Base-by-base conservation (phyloP, 1,140 invertebrate genomes). In the Danaus melanippus region DNA sequence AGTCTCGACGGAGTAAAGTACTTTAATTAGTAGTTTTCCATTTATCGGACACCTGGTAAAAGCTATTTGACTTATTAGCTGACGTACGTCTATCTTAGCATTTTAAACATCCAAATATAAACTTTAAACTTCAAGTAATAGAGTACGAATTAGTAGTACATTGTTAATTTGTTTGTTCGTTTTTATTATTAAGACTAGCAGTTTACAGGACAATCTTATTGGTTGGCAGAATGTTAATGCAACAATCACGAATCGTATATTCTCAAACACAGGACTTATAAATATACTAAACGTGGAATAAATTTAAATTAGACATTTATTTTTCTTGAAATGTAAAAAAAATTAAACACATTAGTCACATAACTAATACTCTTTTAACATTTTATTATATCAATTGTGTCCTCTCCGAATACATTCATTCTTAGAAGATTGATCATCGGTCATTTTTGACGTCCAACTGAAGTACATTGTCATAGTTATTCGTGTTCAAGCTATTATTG, bases 21-120 rank as follows among this genome's bases (percentile, higher is more conserved):
- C 74, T 83, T 81, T 81, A 84, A 84, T 86, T 83, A 84, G 79
- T 74, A 75, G 71, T 79, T 84, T 83, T 83, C 80, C 76, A 80
- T 84, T 83, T 80, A 69, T 72, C 65, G 65, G 64, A 81, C 74
- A 82, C 80, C 74, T 78, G 74, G 71, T 79, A 83, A 81, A 79
- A 83, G 76, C 72, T 69, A 80, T 83, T 80, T 71, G 66, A 79
- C 66, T 76, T 84, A 76, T 76, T 74, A 67, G 55, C 66, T 58
- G 57, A 61, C 50, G 71, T 68, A 73, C 71, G 70, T 71, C 66
- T 59, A 51, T 55, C 48, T 54, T 52, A 50, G 64, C 42, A 43
- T 12, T 40, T 17, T 10, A 15, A 46, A 41, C 53, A 69, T 42
- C 21, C 54, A 53, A 71, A 69, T 76, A 63, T 69, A 64, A 62